phyloP scores from a whole-genome alignment of 2,888 invertebrate species.

The Allolobophora icterica region DNA sequence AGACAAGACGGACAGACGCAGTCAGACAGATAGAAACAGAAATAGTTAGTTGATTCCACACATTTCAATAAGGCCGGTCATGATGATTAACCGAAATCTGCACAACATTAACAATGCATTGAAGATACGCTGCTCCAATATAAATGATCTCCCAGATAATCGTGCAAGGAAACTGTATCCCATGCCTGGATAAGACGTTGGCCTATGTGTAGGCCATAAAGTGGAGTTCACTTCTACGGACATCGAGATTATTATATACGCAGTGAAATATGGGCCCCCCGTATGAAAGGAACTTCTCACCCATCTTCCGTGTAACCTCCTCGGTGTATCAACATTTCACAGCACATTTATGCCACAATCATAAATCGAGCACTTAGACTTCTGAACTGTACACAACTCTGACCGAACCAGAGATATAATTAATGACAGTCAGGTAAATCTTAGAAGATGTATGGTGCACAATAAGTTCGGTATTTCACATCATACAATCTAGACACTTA shows the following conservation, averaged over 20 bases:
- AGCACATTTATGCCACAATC: background rate
- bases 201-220: background rate
- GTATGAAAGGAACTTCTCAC: background rate
- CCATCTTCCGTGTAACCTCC: background rate
- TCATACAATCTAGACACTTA: background rate
- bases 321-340: background rate
- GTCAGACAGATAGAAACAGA: no score
- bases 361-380: background rate
- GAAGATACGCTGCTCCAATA: background rate
- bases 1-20: no score
- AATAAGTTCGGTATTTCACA: background rate
- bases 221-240: background rate
- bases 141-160: background rate
- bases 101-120: background rate
- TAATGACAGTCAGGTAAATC: background rate
- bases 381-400: background rate
- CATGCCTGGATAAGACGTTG: background rate
- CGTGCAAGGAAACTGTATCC: background rate
- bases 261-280: background rate
- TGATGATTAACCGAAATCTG: background rate
- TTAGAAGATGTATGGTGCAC: background rate
- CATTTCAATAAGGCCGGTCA: background rate
- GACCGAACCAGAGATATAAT: background rate
- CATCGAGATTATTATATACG: background rate
- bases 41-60: background rate